Evolutionary conservation across 2,797 vertebrate species (phyloP).

Genomic region (Syndactyla subalaris): DNA sequence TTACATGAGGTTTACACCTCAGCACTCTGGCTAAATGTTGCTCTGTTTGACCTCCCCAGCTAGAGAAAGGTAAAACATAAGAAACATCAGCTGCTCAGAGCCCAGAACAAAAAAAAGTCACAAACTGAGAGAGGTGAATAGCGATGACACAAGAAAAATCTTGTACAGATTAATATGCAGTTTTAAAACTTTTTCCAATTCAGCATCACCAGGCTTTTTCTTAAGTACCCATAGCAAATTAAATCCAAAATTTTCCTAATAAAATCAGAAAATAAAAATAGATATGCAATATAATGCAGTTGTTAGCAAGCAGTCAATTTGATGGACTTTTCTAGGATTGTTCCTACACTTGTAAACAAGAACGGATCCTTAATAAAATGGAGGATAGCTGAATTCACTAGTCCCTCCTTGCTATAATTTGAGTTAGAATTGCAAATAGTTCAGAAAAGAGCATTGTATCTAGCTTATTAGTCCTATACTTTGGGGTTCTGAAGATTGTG

Average conservation of each 20-base stretch:
- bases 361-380: background rate
- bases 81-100: background rate
- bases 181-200: conserved; percentile 4
- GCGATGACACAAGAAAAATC: background rate
- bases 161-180: background rate
- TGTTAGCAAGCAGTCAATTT: background rate
- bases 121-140: background rate
- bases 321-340: background rate
- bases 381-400: background rate
- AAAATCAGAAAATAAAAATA: background rate
- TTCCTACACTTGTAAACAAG: background rate
- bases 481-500: background rate
- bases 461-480: background rate
- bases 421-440: background rate
- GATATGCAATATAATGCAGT: background rate
- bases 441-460: background rate
- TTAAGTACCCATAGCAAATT: background rate
- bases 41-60: background rate
- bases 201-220: background rate
- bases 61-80: background rate
- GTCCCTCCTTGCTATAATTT: background rate
- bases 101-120: background rate
- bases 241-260: background rate
- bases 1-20: background rate
- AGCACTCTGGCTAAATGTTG: background rate